These are phyloP conservation scores for Alouatta palliata DNA, from an alignment of 2,113 vertebrate species.

Conservation along the genomic window DNA sequence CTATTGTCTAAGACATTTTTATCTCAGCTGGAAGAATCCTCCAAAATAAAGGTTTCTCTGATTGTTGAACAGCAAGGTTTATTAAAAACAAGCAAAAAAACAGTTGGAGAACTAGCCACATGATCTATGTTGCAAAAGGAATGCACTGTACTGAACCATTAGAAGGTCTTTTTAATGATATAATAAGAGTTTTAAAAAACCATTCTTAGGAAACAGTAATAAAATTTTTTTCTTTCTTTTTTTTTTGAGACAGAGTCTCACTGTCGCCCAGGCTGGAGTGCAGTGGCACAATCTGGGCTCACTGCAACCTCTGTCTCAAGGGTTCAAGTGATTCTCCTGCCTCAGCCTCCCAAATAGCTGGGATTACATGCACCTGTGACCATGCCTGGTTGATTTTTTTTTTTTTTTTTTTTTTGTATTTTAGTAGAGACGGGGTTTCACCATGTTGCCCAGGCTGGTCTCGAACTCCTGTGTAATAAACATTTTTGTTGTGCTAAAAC, in stretches of 20 bases:
- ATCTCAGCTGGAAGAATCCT: constrained; percentile 47
- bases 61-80: constrained; percentile 19
- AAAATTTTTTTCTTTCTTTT: not conserved
- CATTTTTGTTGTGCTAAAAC: constrained; percentile 30
- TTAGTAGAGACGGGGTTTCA: too few relatives aligned
- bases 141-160: constrained; percentile 8
- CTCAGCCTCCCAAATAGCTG: too few relatives aligned
- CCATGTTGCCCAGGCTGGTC: too few relatives aligned
- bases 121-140: constrained; percentile 32
- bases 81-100: constrained; percentile 46
- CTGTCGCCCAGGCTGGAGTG: too few relatives aligned
- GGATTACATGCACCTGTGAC: too few relatives aligned
- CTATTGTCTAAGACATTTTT: constrained; percentile 53
- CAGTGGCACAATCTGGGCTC: too few relatives aligned
- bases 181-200: not conserved
- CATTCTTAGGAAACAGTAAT: constrained; percentile 58
- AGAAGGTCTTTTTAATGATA: constrained; percentile 47
- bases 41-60: constrained; percentile 3
- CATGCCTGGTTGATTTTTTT: too few relatives aligned
- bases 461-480: too few relatives aligned
- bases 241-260: too few relatives aligned
- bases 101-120: constrained; percentile 6
- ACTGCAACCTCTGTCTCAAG: too few relatives aligned
- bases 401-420: too few relatives aligned
- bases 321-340: too few relatives aligned